phyloP scores from a whole-genome alignment of 2,113 vertebrate species.

The Macroglossus sobrinus region DNA sequence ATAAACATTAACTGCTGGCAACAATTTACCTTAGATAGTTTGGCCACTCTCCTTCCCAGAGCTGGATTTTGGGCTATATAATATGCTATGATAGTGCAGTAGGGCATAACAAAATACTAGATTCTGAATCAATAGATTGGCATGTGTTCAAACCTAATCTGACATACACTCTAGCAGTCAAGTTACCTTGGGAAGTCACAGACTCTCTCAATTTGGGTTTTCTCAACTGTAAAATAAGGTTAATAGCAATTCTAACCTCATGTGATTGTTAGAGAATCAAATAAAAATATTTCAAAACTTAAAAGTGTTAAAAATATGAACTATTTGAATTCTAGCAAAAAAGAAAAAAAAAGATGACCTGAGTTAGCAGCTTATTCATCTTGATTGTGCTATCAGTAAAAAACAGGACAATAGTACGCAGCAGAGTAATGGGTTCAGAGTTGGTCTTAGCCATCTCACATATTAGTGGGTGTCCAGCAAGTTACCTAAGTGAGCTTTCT shows the following conservation, averaged over 20 bases:
- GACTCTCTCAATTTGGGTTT: background rate
- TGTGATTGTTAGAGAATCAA: background rate
- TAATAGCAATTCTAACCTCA: background rate
- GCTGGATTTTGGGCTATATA: background rate
- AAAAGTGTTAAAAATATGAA: background rate
- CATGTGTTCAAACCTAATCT: background rate
- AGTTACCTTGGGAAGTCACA: background rate
- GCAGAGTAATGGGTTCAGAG: background rate
- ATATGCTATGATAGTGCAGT: rapidly evolving
- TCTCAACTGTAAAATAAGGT: background rate
- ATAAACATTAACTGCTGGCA: background rate
- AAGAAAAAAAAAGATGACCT: background rate
- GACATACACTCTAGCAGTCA: background rate
- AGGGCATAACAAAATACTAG: background rate
- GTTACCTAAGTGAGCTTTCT: background rate
- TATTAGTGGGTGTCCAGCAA: background rate
- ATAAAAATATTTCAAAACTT: background rate
- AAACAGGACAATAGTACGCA: background rate
- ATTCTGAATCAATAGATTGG: background rate
- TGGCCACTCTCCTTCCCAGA: background rate
- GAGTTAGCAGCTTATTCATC: background rate
- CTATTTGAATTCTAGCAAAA: background rate
- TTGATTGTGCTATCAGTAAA: background rate
- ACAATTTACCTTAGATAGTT: background rate
- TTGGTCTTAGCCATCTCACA: background rate